Conservation (phyloP, 2,888 invertebrate species). For the Scaeva pyrastri region DNA sequence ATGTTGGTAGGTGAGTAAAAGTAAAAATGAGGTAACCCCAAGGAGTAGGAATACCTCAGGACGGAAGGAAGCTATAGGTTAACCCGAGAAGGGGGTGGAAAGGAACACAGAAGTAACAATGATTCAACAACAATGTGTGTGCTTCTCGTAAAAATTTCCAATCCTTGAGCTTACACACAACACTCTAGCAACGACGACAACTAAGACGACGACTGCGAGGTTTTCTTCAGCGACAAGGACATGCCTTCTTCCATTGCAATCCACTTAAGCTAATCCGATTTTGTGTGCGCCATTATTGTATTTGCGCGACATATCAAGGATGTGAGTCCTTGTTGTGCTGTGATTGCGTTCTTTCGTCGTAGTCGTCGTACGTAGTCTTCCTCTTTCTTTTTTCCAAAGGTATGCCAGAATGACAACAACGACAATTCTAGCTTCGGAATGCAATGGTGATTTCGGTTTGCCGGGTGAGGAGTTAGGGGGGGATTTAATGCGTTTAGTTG, state of each 20-base stretch:
- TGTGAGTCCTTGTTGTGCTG: conserved; percentile 73
- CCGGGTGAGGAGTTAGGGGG: background rate
- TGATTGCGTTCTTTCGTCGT: conserved; percentile 68
- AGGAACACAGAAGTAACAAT: conserved; percentile 34
- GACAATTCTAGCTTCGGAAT: conserved; percentile 48
- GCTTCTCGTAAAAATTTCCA: conserved; percentile 39
- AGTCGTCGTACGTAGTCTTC: conserved; percentile 17
- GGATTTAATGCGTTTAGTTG: conserved; percentile 51
- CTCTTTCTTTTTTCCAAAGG: conserved; percentile 32
- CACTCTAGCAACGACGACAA: conserved; percentile 17
- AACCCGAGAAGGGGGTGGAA: background rate
- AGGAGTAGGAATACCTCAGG: no score
- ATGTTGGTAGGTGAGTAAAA: background rate
- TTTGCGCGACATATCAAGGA: conserved; percentile 75
- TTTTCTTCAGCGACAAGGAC: conserved; percentile 43
- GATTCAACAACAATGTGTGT: conserved; percentile 56
- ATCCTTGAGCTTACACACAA: conserved; percentile 50
- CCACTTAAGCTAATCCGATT: conserved; percentile 76
- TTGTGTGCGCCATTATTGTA: conserved; percentile 75
- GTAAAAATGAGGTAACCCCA: background rate
- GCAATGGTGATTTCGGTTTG: conserved; percentile 27
- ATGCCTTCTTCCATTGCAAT: conserved; percentile 73
- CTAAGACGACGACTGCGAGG: background rate
- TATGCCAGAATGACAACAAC: conserved; percentile 38
- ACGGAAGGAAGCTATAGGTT: background rate